These are phyloP conservation scores for Diceros bicornis DNA, from an alignment of 2,797 vertebrate genomes.

Conservation along the genomic window DNA sequence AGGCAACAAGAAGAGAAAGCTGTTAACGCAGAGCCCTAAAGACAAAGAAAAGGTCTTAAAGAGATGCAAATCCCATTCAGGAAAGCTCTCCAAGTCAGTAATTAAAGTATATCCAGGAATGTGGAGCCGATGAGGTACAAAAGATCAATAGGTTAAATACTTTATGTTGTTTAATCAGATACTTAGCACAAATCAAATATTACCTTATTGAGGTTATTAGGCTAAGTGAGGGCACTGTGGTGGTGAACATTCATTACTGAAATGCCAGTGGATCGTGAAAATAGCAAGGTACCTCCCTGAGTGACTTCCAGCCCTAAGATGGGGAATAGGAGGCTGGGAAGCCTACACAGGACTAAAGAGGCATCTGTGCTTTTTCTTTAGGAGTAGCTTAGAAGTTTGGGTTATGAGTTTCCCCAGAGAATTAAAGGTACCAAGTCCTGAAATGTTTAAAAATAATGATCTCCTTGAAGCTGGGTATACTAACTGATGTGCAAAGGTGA, in stretches of 20 bases:
- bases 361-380: not conserved
- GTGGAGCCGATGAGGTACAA: conserved; percentile 67
- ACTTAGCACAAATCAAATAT: conserved; percentile 83
- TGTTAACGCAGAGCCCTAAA: not conserved
- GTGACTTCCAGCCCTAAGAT: conserved; percentile 36
- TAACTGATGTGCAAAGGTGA: not conserved
- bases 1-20: not conserved
- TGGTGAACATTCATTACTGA: conserved; percentile 71
- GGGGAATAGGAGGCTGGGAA: not conserved
- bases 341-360: not conserved
- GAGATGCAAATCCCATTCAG: conserved; percentile 74
- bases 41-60: conserved; percentile 71
- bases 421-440: not conserved
- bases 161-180: conserved; percentile 84
- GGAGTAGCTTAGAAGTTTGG: not conserved
- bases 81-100: conserved; percentile 74
- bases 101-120: conserved; percentile 81
- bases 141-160: conserved; percentile 87
- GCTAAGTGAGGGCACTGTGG: conserved; percentile 80
- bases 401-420: not conserved
- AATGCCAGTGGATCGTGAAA: conserved; percentile 62
- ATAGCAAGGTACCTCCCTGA: conserved; percentile 43
- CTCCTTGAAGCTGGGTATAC: not conserved
- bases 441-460: not conserved
- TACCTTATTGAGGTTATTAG: conserved; percentile 78